These are phyloP conservation scores for Brachionus calyciflorus DNA, from an alignment of 1,140 invertebrate species.

Conservation along the genomic window DNA sequence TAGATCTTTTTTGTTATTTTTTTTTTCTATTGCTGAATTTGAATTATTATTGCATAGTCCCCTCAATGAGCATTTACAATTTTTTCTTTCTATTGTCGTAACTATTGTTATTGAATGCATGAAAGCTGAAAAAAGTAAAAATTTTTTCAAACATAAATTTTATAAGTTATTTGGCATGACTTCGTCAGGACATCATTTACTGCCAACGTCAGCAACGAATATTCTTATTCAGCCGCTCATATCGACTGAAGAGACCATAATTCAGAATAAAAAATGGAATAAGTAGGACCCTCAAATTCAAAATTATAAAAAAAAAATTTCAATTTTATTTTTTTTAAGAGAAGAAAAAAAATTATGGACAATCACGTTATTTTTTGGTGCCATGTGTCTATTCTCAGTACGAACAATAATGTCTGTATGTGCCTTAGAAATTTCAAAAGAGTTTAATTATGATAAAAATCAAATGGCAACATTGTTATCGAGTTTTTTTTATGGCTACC, in stretches of 20 bases:
- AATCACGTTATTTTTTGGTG: conserved; percentile 66
- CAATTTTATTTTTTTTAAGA: conserved; percentile 47
- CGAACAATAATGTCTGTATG: conserved; percentile 70
- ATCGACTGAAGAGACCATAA: conserved; percentile 3
- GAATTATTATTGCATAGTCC: too few relatives aligned
- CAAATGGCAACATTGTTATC: conserved; percentile 70
- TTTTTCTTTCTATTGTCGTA: too few relatives aligned
- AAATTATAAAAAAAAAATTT: too few relatives aligned
- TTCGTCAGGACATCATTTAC: background rate
- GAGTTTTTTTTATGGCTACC: conserved; percentile 76
- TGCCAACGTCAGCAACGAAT: conserved; percentile 22
- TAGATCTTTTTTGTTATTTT: too few relatives aligned
- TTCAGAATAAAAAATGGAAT: conserved; percentile 36
- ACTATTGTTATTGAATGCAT: too few relatives aligned
- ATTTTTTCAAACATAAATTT: too few relatives aligned
- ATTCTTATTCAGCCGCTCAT: conserved; percentile 22
- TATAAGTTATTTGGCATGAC: background rate
- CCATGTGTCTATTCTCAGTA: conserved; percentile 68
- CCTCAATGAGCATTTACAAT: too few relatives aligned
- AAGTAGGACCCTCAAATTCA: background rate
- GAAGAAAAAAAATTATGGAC: conserved; percentile 45
- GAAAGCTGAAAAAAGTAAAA: too few relatives aligned
- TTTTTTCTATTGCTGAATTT: too few relatives aligned
- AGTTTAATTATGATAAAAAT: conserved; percentile 71
- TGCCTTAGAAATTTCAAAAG: conserved; percentile 67